Percentiles rank a stretch among this genome's conserved stretches.
Evolutionary conservation across 2,888 invertebrate genomes (phyloP).

Genomic region (Temnothorax unifasciatus): DNA sequence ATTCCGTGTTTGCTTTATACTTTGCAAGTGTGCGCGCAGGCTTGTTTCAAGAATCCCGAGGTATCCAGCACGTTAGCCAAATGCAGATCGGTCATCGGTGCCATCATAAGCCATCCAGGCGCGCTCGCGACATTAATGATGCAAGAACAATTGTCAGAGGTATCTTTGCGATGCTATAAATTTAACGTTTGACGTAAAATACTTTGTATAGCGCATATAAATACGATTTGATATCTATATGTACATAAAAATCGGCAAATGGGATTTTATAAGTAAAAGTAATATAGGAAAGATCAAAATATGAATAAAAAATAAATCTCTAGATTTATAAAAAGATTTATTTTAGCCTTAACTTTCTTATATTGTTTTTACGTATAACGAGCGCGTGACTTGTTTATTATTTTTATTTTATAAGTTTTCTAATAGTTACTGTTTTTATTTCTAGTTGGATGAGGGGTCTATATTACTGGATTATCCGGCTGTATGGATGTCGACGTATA

Average conservation of each 20-base stretch:
- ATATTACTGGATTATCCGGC: conserved; percentile 84
- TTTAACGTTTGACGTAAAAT: not conserved
- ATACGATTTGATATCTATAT: not conserved
- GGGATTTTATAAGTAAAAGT: not conserved
- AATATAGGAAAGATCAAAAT: no score
- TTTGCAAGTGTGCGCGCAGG: conserved; percentile 85
- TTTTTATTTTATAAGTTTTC: not conserved
- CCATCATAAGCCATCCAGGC: conserved; percentile 82
- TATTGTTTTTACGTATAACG: no score
- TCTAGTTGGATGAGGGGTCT: conserved; percentile 82
- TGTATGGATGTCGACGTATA: conserved; percentile 87
- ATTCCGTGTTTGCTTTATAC: conserved; percentile 86
- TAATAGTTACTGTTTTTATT: conserved; percentile 1
- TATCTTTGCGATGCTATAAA: conserved; percentile 54
- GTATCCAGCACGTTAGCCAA: conserved; percentile 84
- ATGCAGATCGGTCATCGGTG: conserved; percentile 85
- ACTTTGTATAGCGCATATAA: not conserved
- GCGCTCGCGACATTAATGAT: conserved; percentile 81
- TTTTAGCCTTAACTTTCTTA: no score
- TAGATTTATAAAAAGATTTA: no score
- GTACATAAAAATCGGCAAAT: not conserved
- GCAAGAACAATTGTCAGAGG: conserved; percentile 85
- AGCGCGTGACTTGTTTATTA: no score
- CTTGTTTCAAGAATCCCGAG: conserved; percentile 84
- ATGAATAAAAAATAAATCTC: no score